Conservation (phyloP, 2,113 vertebrate species). For the Tyrannus savana region DNA sequence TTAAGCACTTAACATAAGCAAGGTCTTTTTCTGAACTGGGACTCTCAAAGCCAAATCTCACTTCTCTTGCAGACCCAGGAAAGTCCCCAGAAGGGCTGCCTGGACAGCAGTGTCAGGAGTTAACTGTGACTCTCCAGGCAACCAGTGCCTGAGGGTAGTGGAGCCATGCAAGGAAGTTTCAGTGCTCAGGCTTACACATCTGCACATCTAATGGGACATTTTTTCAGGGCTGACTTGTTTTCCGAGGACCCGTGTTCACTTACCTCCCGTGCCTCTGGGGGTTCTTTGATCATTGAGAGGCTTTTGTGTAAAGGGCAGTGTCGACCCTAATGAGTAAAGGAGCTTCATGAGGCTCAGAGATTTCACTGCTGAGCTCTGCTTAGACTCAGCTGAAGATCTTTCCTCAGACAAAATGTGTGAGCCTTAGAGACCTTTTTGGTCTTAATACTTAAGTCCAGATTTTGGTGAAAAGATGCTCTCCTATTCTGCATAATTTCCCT, state of each 20-base stretch:
- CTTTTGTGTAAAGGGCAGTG: not conserved
- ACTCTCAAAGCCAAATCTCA: not conserved
- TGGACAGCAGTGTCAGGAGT: not conserved
- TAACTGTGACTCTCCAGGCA: not conserved
- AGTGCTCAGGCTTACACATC: not conserved
- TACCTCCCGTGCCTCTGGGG: not conserved
- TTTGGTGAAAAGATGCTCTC: not conserved
- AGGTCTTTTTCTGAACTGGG: not conserved
- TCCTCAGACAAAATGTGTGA: not conserved
- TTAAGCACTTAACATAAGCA: not conserved
- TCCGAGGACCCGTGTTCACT: not conserved
- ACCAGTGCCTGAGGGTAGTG: not conserved
- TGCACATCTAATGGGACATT: not conserved
- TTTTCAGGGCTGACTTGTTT: not conserved
- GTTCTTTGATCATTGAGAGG: not conserved
- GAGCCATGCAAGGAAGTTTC: not conserved
- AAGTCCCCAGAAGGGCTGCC: not conserved
- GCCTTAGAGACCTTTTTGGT: not conserved
- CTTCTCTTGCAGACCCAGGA: not conserved
- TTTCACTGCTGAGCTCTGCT: not conserved
- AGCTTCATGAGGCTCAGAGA: not conserved
- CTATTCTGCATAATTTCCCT: not conserved
- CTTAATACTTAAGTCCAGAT: not conserved
- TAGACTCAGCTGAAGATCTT: not conserved
- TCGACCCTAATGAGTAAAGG: not conserved